Percentiles rank a stretch among this genome's conserved stretches.
These are phyloP conservation scores for Porphyrio hochstetteri DNA, from an alignment of 2,113 vertebrate genomes.

Conservation along the genomic window DNA sequence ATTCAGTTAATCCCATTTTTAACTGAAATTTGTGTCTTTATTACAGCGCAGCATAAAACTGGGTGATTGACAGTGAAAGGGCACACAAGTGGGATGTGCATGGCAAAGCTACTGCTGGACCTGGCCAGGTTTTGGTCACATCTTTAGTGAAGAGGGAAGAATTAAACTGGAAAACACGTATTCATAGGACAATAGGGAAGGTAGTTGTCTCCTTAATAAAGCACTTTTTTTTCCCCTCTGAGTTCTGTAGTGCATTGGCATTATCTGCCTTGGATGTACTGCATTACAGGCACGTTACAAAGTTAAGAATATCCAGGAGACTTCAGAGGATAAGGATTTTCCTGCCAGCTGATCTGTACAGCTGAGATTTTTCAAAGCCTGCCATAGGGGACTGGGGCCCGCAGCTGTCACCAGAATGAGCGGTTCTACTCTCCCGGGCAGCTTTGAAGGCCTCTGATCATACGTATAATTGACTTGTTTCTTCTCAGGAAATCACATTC, in stretches of 20 bases:
- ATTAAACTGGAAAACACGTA: not conserved
- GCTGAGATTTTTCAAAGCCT: not conserved
- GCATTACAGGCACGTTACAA: not conserved
- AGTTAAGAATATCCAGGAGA: not conserved
- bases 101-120: not conserved
- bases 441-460: not conserved
- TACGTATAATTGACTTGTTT: not conserved
- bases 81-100: not conserved
- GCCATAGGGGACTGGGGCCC: not conserved
- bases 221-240: fast-evolving
- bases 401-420: not conserved
- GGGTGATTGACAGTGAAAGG: not conserved
- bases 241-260: not conserved
- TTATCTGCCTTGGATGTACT: not conserved
- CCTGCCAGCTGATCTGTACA: not conserved
- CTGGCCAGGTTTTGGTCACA: not conserved
- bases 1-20: not conserved
- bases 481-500: not conserved
- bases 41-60: not conserved
- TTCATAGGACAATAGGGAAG: not conserved
- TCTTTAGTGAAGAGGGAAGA: not conserved
- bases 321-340: not conserved
- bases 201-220: not conserved
- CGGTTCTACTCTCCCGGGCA: not conserved
- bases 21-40: not conserved